Evolutionary conservation across 2,797 vertebrate genomes (phyloP).

Genomic region (Hozukius guyotensis): DNA sequence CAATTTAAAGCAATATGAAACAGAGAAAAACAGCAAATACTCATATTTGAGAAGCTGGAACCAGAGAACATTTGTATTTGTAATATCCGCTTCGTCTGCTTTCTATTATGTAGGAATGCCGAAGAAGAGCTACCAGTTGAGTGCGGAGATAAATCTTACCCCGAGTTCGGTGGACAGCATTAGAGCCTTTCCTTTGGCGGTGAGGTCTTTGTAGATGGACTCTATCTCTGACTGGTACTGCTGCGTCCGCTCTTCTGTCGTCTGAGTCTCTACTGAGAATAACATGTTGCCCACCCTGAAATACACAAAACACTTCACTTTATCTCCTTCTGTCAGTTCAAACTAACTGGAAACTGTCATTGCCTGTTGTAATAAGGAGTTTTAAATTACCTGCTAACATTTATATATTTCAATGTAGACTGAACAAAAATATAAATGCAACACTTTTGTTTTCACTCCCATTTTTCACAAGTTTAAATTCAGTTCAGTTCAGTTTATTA

Average conservation of each 20-base stretch:
- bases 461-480: not conserved
- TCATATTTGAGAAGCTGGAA: too few species aligned
- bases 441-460: not conserved
- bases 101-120: not conserved
- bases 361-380: not conserved
- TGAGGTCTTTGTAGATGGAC: conserved; percentile 96
- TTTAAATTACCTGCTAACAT: not conserved
- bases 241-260: conserved; percentile 95
- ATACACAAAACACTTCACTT: not conserved
- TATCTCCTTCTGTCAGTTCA: not conserved
- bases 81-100: not conserved
- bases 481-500: too few species aligned
- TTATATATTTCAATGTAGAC: not conserved
- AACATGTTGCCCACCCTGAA: conserved; percentile 94
- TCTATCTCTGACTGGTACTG: conserved; percentile 97
- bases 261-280: conserved; percentile 98
- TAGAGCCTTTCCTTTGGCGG: conserved; percentile 92
- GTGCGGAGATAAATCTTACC: conserved; percentile 74
- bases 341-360: not conserved
- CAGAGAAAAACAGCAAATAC: too few species aligned
- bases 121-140: not conserved
- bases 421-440: not conserved
- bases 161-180: conserved; percentile 93
- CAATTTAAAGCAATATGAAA: too few species aligned
- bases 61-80: too few species aligned